Conservation (phyloP, 2,113 vertebrate species). For the Austrofundulus limnaeus region DNA sequence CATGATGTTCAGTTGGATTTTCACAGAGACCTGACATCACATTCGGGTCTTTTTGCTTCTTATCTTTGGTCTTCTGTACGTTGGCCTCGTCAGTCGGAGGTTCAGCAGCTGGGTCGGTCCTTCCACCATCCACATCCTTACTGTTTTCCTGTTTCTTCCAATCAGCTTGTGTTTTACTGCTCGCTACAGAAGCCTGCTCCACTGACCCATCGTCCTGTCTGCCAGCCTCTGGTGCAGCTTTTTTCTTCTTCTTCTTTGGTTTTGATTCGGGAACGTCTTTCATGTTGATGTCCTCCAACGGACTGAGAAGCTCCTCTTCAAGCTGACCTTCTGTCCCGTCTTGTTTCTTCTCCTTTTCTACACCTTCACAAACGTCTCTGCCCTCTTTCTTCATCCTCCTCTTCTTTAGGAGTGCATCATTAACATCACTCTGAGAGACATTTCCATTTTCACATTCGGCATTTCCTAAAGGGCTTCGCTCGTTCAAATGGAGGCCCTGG, state of each 20-base stretch:
- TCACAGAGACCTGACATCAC: background rate
- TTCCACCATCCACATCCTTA: too few species aligned
- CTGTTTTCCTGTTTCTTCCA: too few species aligned
- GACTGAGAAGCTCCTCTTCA: background rate
- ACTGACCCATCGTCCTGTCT: too few species aligned
- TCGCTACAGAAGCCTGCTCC: too few species aligned
- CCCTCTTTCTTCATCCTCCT: background rate
- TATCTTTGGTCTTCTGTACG: too few species aligned
- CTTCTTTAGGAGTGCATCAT: background rate
- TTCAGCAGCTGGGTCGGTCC: background rate
- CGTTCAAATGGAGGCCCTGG: background rate
- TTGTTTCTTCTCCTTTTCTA: constrained; percentile 1
- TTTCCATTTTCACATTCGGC: background rate
- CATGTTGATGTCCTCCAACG: too few species aligned
- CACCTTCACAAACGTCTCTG: too few species aligned
- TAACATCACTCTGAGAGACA: background rate
- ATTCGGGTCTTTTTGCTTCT: constrained; percentile 4
- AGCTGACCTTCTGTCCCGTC: background rate
- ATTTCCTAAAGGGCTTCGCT: background rate
- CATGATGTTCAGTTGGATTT: background rate
- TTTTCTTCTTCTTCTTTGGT: constrained; percentile 27
- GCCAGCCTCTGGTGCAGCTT: too few species aligned
- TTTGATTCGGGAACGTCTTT: too few species aligned
- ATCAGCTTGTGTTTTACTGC: too few species aligned
- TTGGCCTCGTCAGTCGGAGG: background rate